phyloP scores from a whole-genome alignment of 2,888 invertebrate species.

The Sinodicranocentrus sp. region DNA sequence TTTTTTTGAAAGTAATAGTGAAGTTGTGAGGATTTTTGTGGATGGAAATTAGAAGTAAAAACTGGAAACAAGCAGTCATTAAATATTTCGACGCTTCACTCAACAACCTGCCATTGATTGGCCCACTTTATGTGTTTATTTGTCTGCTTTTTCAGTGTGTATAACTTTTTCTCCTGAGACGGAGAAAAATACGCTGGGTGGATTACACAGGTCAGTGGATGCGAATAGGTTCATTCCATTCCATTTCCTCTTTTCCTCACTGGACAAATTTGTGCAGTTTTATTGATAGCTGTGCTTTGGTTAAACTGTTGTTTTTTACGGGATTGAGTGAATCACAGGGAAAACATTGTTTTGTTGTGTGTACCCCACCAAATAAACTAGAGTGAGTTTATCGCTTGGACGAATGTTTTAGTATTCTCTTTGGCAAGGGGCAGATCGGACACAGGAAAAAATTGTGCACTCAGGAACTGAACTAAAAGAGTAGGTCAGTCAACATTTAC shows the following conservation, averaged over 20 bases:
- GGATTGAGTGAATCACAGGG: neutral
- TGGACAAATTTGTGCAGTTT: conserved; percentile 18
- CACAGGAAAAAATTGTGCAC: conserved; percentile 2
- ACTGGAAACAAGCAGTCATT: conserved; percentile 41
- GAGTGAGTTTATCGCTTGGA: too few species aligned
- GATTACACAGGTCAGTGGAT: conserved; percentile 7
- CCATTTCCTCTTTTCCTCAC: conserved; percentile 18
- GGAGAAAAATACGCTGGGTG: conserved; percentile 11
- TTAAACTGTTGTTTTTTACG: conserved; percentile 3
- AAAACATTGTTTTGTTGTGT: neutral
- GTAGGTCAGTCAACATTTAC: conserved; percentile 61
- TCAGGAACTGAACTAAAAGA: conserved; percentile 39
- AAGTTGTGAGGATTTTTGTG: too few species aligned
- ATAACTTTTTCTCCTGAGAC: conserved; percentile 23
- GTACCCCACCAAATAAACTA: too few species aligned
- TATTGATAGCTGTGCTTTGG: neutral
- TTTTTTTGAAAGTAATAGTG: too few species aligned
- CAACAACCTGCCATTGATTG: conserved; percentile 60
- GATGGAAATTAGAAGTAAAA: too few species aligned
- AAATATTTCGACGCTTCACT: conserved; percentile 55
- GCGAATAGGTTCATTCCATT: conserved; percentile 22
- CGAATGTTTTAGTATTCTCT: too few species aligned
- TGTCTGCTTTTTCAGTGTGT: conserved; percentile 16
- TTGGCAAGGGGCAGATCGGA: too few species aligned
- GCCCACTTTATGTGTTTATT: conserved; percentile 58